Conservation (phyloP, 2,113 vertebrate genomes). For the Cinclus cinclus region DNA sequence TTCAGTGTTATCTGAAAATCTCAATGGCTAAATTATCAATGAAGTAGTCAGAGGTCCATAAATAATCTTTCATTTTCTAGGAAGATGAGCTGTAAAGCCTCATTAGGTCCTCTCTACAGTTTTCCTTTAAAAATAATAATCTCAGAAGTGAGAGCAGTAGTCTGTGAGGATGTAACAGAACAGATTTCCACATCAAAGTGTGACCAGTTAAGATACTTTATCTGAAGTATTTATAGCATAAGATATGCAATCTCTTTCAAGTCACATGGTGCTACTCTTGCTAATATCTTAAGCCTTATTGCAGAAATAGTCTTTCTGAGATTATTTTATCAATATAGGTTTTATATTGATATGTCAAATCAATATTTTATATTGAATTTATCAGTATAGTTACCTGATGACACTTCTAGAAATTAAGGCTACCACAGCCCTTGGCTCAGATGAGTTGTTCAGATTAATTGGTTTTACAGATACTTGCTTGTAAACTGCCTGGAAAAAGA, state of each 20-base stretch:
- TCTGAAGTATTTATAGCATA: not conserved
- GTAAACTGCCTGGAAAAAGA: not conserved
- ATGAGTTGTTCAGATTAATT: not conserved
- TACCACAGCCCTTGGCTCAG: not conserved
- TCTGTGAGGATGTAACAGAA: not conserved
- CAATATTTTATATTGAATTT: not conserved
- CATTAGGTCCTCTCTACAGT: not conserved
- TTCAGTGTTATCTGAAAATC: constrained; percentile 18
- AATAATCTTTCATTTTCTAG: constrained; percentile 6
- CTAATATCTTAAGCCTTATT: not conserved
- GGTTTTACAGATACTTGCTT: not conserved
- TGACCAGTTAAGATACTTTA: not conserved
- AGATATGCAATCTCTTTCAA: constrained; percentile 33
- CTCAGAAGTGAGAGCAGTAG: not conserved
- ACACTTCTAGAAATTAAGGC: not conserved
- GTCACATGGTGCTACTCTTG: not conserved
- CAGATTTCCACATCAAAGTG: constrained; percentile 46
- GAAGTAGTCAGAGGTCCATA: constrained; percentile 24
- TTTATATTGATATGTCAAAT: not conserved
- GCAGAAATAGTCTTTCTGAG: not conserved
- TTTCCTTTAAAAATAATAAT: constrained; percentile 12
- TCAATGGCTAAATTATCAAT: not conserved
- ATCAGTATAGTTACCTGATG: not conserved
- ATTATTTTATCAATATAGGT: not conserved
- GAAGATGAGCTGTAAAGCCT: not conserved